phyloP scores from a whole-genome alignment of 2,888 invertebrate species.

The Patella caerulea region DNA sequence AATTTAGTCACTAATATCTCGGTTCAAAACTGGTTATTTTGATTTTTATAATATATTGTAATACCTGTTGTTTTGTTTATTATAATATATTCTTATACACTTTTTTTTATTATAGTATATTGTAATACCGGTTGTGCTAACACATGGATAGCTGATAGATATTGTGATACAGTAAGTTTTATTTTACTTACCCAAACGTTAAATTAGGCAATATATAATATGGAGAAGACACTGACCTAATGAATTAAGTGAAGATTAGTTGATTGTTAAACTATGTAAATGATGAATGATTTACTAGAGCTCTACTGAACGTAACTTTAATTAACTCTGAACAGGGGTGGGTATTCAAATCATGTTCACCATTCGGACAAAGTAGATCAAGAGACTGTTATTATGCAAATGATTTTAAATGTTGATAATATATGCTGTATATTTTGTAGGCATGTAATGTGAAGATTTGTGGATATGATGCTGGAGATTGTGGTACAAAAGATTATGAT shows the following conservation, averaged over 20 bases:
- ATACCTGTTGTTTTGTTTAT: slow-evolving; percentile 65
- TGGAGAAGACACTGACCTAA: no score
- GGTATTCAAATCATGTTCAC: no score
- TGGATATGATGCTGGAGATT: slow-evolving; percentile 74
- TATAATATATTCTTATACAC: slow-evolving; percentile 68
- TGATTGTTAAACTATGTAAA: no score
- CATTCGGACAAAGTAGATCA: no score
- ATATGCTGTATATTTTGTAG: slow-evolving; percentile 38
- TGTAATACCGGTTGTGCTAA: slow-evolving; percentile 72
- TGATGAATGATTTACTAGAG: no score
- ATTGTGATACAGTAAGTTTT: slow-evolving; percentile 72
- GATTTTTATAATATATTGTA: slow-evolving; percentile 63
- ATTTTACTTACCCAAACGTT: neutral
- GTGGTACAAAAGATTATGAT: slow-evolving; percentile 69
- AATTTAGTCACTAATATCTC: no score
- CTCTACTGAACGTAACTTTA: no score
- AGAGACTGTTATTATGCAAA: no score
- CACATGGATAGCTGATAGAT: slow-evolving; percentile 73
- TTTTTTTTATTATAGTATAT: slow-evolving; percentile 54
- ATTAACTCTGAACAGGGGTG: no score
- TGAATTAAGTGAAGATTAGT: no score
- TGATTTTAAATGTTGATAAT: no score
- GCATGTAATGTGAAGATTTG: slow-evolving; percentile 72
- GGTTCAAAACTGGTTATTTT: no score
- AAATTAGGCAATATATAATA: neutral